Conservation (phyloP, 2,797 vertebrate genomes). For the Linurgus olivaceus region DNA sequence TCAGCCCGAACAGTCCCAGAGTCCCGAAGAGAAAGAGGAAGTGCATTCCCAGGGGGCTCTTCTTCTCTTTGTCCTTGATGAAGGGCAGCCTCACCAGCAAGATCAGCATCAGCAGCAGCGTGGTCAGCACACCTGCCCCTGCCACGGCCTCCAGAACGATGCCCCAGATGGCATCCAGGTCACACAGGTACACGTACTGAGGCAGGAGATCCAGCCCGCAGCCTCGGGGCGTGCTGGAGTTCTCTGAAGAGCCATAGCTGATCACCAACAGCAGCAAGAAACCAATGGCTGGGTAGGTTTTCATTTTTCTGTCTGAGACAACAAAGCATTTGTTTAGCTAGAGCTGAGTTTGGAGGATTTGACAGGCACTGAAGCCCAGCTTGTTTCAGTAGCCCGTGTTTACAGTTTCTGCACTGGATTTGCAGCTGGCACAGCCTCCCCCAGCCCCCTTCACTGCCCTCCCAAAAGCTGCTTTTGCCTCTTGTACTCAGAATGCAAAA, state of each 20-base stretch:
- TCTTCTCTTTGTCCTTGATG: slow-evolving; percentile 91
- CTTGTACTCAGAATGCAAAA: not conserved
- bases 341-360: not conserved
- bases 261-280: slow-evolving; percentile 82
- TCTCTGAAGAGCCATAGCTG: slow-evolving; percentile 80
- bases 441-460: not conserved
- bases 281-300: slow-evolving; percentile 69
- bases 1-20: slow-evolving; percentile 89
- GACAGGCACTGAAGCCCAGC: not conserved
- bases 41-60: slow-evolving; percentile 85
- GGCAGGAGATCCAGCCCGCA: slow-evolving; percentile 88
- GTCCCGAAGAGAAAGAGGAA: slow-evolving; percentile 91
- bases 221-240: slow-evolving; percentile 84
- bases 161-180: slow-evolving; percentile 95
- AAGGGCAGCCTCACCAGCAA: slow-evolving; percentile 88
- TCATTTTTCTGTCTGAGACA: slow-evolving; percentile 76
- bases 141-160: slow-evolving; percentile 90
- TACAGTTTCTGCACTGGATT: not conserved
- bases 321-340: not conserved
- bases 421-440: not conserved
- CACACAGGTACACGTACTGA: slow-evolving; percentile 89
- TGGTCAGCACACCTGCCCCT: slow-evolving; percentile 84
- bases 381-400: not conserved
- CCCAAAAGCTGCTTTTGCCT: not conserved
- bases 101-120: slow-evolving; percentile 84